phyloP scores from a whole-genome alignment of 2,113 vertebrate genomes.

The Nymphicus hollandicus region DNA sequence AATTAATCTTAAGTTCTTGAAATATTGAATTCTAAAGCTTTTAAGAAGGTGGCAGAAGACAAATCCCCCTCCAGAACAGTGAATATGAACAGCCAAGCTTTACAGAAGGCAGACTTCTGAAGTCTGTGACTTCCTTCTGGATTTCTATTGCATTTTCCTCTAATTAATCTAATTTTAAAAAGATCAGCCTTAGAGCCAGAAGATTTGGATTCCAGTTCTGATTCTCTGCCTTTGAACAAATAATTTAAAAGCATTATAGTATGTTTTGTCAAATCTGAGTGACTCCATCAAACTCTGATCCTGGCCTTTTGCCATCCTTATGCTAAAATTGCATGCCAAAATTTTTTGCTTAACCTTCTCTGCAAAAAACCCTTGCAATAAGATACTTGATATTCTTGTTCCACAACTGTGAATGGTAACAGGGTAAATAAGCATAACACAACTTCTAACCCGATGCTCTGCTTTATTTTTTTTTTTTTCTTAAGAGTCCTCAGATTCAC shows the following conservation, averaged over 20 bases:
- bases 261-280: not conserved
- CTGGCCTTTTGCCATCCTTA: not conserved
- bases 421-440: not conserved
- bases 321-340: not conserved
- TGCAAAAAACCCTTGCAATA: not conserved
- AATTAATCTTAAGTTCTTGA: not conserved
- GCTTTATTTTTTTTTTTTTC: not conserved
- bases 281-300: not conserved
- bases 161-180: not conserved
- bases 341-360: not conserved
- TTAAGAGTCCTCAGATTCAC: not conserved
- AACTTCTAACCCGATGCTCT: not conserved
- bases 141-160: not conserved
- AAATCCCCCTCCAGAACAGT: not conserved
- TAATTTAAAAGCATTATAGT: not conserved
- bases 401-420: not conserved
- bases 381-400: not conserved
- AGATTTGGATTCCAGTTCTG: not conserved
- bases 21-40: not conserved
- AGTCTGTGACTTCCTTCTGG: not conserved
- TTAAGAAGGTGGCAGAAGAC: not conserved
- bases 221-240: not conserved
- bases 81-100: not conserved
- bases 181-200: not conserved
- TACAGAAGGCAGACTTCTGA: not conserved